Evolutionary conservation across 2,888 invertebrate genomes (phyloP).

Genomic region (Andricus quercusramuli): DNA sequence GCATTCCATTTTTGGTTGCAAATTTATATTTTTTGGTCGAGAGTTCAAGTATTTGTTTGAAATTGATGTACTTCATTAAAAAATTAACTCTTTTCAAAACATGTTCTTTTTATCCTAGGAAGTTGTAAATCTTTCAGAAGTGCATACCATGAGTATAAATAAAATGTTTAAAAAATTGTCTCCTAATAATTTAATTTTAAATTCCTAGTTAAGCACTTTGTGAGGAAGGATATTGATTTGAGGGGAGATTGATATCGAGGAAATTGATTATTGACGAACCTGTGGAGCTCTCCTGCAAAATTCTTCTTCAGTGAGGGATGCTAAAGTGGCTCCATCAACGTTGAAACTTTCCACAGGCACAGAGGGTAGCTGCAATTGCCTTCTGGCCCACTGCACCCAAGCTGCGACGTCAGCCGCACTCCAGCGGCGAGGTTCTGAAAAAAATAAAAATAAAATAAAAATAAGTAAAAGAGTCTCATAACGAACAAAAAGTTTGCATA

Average conservation of each 20-base stretch:
- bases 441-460: constrained; percentile 12
- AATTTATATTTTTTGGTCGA: too few species aligned
- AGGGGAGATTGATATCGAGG: too few species aligned
- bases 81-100: too few species aligned
- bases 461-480: constrained; percentile 3
- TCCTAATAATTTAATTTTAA: background rate
- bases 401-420: constrained; percentile 90
- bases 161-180: too few species aligned
- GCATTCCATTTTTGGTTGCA: too few species aligned
- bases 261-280: constrained; percentile 80
- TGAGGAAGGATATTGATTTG: background rate
- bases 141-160: too few species aligned
- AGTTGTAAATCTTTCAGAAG: too few species aligned
- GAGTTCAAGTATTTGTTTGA: too few species aligned
- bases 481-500: background rate
- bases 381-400: constrained; percentile 93
- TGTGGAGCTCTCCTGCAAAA: constrained; percentile 91
- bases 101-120: too few species aligned
- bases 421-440: constrained; percentile 94
- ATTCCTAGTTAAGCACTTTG: background rate
- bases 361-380: constrained; percentile 88
- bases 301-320: constrained; percentile 90
- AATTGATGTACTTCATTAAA: too few species aligned
- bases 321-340: constrained; percentile 88
- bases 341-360: constrained; percentile 88